These are phyloP conservation scores for Diadumene lineata DNA, from an alignment of 92 coral and sea anemone species.

Conservation along the genomic window DNA sequence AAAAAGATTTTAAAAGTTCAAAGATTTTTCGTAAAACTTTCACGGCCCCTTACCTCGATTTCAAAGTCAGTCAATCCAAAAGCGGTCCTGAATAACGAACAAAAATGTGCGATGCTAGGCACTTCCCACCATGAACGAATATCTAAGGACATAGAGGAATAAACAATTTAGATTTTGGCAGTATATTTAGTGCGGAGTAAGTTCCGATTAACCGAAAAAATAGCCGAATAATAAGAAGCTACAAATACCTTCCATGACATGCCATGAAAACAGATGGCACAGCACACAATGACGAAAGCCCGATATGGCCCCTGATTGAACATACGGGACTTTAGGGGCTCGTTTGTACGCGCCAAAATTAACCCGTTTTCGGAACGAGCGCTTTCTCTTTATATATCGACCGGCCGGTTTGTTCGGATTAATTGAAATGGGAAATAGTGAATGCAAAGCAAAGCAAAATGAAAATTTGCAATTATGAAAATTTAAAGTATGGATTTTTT, in stretches of 20 bases:
- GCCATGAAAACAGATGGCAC: constrained; percentile 96
- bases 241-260: constrained; percentile 94
- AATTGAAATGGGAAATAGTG: not conserved
- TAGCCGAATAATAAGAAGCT: constrained; percentile 53
- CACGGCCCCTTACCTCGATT: constrained; percentile 81
- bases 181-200: constrained; percentile 50
- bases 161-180: constrained; percentile 50
- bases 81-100: constrained; percentile 98
- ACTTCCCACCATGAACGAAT: constrained; percentile 99
- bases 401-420: not conserved
- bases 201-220: constrained; percentile 58
- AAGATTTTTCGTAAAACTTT: constrained; percentile 41
- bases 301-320: constrained; percentile 54
- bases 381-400: not conserved
- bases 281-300: constrained; percentile 95
- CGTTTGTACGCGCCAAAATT: constrained; percentile 13
- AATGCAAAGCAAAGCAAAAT: too few species aligned
- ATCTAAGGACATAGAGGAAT: constrained; percentile 77
- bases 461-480: too few species aligned
- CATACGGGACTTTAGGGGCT: constrained; percentile 61
- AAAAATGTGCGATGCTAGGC: constrained; percentile 98
- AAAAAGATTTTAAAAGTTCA: constrained; percentile 41
- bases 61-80: constrained; percentile 99
- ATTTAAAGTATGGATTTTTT: too few species aligned
- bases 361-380: constrained; percentile 15